A percentile compares a stretch with the other conserved stretches of the same genome.
phyloP scores from a whole-genome alignment of 2,888 invertebrate genomes.

The Ophioninae sp. region DNA sequence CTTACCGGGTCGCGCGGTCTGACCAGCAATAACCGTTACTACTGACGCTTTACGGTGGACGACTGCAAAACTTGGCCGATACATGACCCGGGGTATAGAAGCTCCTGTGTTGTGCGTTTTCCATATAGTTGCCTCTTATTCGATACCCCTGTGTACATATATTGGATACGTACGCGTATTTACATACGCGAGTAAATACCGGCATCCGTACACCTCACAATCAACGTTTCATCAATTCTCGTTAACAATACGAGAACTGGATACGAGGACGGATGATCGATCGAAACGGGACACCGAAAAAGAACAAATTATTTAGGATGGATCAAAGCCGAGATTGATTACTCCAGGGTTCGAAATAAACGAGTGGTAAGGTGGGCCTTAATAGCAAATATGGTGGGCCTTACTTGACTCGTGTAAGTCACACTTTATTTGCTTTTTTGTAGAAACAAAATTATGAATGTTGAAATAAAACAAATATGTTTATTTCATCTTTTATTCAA shows the following conservation, averaged over 20 bases:
- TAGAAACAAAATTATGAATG: too few species aligned
- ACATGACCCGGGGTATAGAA: conserved; percentile 2
- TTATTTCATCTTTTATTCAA: too few species aligned
- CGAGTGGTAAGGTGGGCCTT: too few species aligned
- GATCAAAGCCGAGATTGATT: neutral
- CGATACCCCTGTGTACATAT: neutral
- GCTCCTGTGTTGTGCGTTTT: neutral
- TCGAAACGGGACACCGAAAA: neutral
- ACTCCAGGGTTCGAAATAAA: too few species aligned
- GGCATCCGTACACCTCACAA: conserved; percentile 32
- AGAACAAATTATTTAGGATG: conserved; percentile 37
- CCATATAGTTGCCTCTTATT: conserved; percentile 24
- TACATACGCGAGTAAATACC: neutral
- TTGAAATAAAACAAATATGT: too few species aligned
- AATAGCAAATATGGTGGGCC: too few species aligned
- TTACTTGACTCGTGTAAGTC: too few species aligned
- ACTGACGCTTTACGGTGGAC: conserved; percentile 72
- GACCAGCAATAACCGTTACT: conserved; percentile 74
- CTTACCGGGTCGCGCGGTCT: conserved; percentile 64
- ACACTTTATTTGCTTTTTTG: too few species aligned
- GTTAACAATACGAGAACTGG: conserved; percentile 36
- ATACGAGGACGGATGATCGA: conserved; percentile 29
- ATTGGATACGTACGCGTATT: neutral
- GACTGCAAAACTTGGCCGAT: conserved; percentile 70
- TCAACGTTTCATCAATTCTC: conserved; percentile 50